Evolutionary conservation across 2,113 vertebrate genomes (phyloP).

Genomic region (Oreochromis spilurus): DNA sequence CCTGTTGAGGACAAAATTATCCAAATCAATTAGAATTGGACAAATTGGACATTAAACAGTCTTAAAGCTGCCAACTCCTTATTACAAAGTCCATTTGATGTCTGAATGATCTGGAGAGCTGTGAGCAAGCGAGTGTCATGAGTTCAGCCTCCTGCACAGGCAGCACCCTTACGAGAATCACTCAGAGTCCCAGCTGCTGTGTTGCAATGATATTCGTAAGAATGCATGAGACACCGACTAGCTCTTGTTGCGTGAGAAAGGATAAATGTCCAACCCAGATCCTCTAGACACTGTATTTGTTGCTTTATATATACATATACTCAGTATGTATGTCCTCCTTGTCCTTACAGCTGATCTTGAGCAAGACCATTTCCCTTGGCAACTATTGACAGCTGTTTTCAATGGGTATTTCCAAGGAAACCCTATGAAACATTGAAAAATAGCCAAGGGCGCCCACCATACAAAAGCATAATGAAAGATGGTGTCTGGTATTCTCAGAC

Average conservation of each 20-base stretch:
- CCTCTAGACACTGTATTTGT: background rate
- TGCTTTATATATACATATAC: background rate
- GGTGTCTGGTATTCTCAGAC: conserved; percentile 15
- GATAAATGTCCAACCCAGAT: background rate
- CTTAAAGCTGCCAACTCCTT: background rate
- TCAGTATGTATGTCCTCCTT: background rate
- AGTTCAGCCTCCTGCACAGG: background rate
- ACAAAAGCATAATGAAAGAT: conserved; percentile 13
- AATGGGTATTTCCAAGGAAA: background rate
- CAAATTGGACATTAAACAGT: background rate
- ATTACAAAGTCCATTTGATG: background rate
- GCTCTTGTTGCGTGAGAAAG: background rate
- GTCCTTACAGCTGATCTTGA: background rate
- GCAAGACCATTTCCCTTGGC: background rate
- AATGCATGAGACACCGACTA: background rate
- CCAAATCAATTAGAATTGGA: background rate
- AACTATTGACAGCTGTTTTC: background rate
- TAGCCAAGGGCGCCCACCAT: background rate
- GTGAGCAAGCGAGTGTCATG: background rate
- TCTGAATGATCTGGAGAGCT: background rate
- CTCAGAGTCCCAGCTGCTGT: background rate
- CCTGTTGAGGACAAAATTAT: background rate
- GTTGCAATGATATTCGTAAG: background rate
- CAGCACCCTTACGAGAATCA: background rate
- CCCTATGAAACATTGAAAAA: background rate